Percentiles rank a stretch among this genome's conserved stretches.
phyloP scores from a whole-genome alignment of 1,140 invertebrate genomes.

The Argopecten irradians region DNA sequence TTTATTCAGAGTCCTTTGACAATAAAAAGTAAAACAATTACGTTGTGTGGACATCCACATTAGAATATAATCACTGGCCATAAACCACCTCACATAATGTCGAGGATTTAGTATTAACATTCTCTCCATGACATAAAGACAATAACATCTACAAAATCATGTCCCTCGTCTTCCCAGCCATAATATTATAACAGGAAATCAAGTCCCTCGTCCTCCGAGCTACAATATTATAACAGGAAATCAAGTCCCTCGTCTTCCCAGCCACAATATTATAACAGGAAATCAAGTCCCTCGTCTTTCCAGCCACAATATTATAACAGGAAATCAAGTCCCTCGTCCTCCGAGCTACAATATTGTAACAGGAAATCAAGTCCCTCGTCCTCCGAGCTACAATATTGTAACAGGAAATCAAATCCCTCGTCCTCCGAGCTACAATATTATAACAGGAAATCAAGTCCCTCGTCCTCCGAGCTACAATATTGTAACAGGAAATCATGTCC shows the following conservation, averaged over 20 bases:
- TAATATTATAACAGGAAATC: neutral
- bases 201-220: neutral
- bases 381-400: neutral
- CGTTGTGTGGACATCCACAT: neutral
- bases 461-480: neutral
- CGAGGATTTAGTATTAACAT: neutral
- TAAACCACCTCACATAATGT: neutral
- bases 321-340: neutral
- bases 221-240: neutral
- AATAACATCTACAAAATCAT: neutral
- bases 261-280: neutral
- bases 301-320: neutral
- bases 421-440: neutral
- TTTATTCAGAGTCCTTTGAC: too few species aligned
- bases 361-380: neutral
- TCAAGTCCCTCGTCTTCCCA: neutral
- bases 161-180: neutral
- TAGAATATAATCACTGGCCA: neutral
- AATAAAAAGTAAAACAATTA: neutral
- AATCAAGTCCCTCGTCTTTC: neutral
- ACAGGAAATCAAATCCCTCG: neutral
- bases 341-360: neutral
- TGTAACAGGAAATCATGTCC: neutral
- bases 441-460: neutral
- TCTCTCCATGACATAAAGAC: neutral